These are phyloP conservation scores for Acanthopleura granulata DNA, from an alignment of 2,888 invertebrate species.

Conservation along the genomic window DNA sequence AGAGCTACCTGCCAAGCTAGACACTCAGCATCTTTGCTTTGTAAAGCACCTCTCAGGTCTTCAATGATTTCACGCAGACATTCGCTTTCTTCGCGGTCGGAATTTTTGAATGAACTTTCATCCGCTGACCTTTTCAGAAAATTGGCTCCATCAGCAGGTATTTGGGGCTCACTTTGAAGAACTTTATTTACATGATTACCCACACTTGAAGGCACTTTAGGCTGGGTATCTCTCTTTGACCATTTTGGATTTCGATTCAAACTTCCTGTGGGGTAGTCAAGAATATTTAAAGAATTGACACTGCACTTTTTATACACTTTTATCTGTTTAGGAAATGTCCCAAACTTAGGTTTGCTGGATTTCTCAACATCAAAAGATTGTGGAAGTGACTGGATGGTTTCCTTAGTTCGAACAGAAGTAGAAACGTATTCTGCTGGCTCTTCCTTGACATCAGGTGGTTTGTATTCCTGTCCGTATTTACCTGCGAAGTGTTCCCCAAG, in stretches of 20 bases:
- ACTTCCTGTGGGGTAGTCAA: background rate
- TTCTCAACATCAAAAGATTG: background rate
- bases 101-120: background rate
- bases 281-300: background rate
- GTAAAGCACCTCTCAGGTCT: background rate
- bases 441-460: no score
- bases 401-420: no score
- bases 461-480: background rate
- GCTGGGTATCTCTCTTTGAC: background rate
- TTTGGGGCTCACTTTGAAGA: background rate
- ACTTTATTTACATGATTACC: background rate
- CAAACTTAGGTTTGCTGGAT: background rate
- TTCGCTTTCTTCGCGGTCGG: background rate
- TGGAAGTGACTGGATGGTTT: no score
- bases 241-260: constrained; percentile 1
- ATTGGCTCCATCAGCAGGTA: background rate
- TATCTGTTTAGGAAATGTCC: background rate
- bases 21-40: background rate
- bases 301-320: constrained; percentile 11
- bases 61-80: constrained; percentile 9
- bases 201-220: background rate
- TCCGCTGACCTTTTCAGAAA: background rate
- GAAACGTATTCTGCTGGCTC: no score
- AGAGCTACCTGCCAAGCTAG: background rate
- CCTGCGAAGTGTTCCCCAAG: background rate